A percentile compares a stretch with the other conserved stretches of the same genome.
Conservation (phyloP, 1,140 invertebrate species). For the Doryteuthis pealeii region DNA sequence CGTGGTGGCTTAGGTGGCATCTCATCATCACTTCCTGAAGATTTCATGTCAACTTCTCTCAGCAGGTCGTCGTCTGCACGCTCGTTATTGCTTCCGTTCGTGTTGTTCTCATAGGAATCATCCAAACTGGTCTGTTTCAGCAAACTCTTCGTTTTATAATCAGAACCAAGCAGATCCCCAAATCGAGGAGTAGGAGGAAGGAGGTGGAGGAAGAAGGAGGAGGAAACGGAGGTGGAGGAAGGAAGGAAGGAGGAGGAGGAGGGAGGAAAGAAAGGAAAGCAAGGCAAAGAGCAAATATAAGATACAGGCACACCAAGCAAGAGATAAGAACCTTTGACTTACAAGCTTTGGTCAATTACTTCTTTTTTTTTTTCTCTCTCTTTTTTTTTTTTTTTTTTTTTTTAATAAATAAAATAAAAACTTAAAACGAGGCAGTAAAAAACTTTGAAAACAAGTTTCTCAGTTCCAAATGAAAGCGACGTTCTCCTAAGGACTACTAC, state of each 20-base stretch:
- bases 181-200: constrained; percentile 19
- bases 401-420: too few relatives aligned
- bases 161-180: constrained; percentile 11
- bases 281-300: constrained; percentile 7
- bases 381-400: too few relatives aligned
- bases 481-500: too few relatives aligned
- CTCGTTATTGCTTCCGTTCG: constrained; percentile 34
- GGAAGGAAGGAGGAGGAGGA: constrained; percentile 6
- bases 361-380: too few relatives aligned
- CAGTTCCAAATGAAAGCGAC: too few relatives aligned
- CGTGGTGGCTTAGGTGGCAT: constrained; percentile 51
- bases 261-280: constrained; percentile 5
- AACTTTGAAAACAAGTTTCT: too few relatives aligned
- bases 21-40: constrained; percentile 48
- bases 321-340: background rate
- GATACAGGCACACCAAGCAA: constrained; percentile 4
- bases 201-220: constrained; percentile 20
- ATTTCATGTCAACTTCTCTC: constrained; percentile 33
- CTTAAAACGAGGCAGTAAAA: too few relatives aligned
- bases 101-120: constrained; percentile 68
- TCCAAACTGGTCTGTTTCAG: constrained; percentile 93
- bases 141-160: constrained; percentile 66
- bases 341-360: too few relatives aligned
- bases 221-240: constrained; percentile 24
- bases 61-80: constrained; percentile 40